Evolutionary conservation across 2,797 vertebrate genomes (phyloP), one percentile per base, ranked within the genome.

Genomic region (Gadopsis bispinosus): DNA sequence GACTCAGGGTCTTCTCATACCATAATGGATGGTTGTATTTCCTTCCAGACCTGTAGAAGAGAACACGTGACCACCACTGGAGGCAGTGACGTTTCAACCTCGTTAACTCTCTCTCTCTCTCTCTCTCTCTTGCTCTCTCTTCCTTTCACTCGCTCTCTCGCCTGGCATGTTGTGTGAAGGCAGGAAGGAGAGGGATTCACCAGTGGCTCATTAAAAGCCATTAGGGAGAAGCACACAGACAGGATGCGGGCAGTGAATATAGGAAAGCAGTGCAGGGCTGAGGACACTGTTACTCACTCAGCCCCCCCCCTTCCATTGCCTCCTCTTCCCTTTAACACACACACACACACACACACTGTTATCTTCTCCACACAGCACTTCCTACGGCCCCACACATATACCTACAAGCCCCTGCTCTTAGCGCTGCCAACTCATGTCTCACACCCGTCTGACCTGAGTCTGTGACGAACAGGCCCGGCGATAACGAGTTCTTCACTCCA

Each of bases 171-270:
- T 87, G 90, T 91, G 85, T 80, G 85, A 92, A 90, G 87, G 87
- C 94, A 95, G 95, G 95, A 96, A 95, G 87, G 79, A 85, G 81
- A 80, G 62, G 84, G 92, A 93, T 93, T 86, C 84, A 92, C 91
- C 73, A 47, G 90, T 93, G 92, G 90, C 93, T 94, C 93, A 94
- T 93, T 94, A 95, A 93, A 93, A 83, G 87, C 91, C 94, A 94
- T 96, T 94, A 94, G 94, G 94, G 77, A 86, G 85, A 93, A 89
- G 78, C 87, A 77, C 87, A 88, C 86, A 92, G 91, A 92, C 95
- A 96, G 95, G 95, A 96, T 93, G 88, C 68, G 86, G 88, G 88
- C 87, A 94, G 95, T 94, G 95, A 94, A 95, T 96, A 95, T 92
- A 96, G 95, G 95, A 96, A 96, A 93, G 91, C 88, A 83, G 93